phyloP scores from a whole-genome alignment of 2,888 invertebrate species.

The Pocota personata region DNA sequence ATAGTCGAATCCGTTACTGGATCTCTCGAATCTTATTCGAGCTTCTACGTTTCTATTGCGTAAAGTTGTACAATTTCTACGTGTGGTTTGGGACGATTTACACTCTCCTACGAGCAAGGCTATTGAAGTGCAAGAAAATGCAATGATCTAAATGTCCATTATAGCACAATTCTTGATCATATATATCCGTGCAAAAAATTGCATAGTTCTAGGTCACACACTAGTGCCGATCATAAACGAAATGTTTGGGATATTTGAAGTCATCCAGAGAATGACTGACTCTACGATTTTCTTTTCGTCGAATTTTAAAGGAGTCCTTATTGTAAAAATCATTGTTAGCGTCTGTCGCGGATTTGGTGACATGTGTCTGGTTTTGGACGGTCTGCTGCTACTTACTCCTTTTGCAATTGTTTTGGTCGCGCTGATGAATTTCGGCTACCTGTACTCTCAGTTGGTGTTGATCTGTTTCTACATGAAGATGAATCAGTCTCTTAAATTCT shows the following conservation, averaged over 20 bases:
- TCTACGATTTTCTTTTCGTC: neutral
- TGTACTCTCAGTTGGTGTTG: slow-evolving; percentile 12
- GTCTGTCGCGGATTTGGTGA: too few relatives aligned
- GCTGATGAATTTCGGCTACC: neutral
- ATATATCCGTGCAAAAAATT: neutral
- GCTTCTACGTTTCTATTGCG: too few relatives aligned
- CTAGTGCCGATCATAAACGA: neutral
- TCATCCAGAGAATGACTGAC: neutral
- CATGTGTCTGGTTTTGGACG: neutral
- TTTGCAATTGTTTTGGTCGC: neutral
- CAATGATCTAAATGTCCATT: neutral
- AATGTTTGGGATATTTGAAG: neutral
- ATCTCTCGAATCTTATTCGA: neutral
- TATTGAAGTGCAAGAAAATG: too few relatives aligned
- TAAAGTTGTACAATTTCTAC: too few relatives aligned
- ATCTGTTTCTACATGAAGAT: slow-evolving; percentile 9
- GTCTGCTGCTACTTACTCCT: neutral
- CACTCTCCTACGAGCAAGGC: too few relatives aligned
- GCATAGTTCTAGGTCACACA: too few relatives aligned
- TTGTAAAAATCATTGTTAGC: neutral
- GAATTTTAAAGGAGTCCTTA: neutral
- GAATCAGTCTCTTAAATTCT: neutral
- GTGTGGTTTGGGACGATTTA: too few relatives aligned
- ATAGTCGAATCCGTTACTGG: too few relatives aligned
- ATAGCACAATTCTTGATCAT: neutral